Conservation (phyloP, 1,140 invertebrate species). For the Pseudomyrmex sp. region DNA sequence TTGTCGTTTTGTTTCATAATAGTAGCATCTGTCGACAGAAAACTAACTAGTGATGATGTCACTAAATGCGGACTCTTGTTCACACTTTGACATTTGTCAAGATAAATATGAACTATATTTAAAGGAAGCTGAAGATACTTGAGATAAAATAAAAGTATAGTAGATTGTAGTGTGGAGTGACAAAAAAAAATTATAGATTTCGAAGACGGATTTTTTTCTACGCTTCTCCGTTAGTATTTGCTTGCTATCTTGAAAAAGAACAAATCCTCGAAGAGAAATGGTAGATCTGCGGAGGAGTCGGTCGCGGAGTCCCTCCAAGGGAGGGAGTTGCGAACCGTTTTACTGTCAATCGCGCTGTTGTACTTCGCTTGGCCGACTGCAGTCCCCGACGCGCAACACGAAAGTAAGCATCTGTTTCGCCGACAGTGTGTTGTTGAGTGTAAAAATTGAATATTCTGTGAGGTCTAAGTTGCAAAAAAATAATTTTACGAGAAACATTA, state of each 20-base stretch:
- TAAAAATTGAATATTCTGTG: not conserved
- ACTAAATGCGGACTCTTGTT: not conserved
- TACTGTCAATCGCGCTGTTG: slow-evolving; percentile 64
- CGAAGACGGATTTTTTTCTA: not conserved
- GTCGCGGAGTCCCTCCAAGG: slow-evolving; percentile 32
- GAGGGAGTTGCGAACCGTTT: slow-evolving; percentile 58
- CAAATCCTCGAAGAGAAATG: slow-evolving; percentile 36
- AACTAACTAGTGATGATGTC: not conserved
- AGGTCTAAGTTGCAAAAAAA: not conserved
- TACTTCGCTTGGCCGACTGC: slow-evolving; percentile 38
- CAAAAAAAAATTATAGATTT: too few species aligned
- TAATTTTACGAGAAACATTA: not conserved
- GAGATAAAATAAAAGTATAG: slow-evolving; percentile 26
- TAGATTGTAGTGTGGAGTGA: not conserved
- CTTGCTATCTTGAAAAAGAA: not conserved
- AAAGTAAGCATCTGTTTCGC: slow-evolving; percentile 55
- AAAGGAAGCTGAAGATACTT: not conserved
- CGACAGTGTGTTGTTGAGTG: slow-evolving; percentile 14
- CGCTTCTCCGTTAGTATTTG: too few species aligned
- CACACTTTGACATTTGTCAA: not conserved
- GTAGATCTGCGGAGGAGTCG: slow-evolving; percentile 22
- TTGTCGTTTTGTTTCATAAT: not conserved
- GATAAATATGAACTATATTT: not conserved
- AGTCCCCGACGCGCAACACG: slow-evolving; percentile 66
- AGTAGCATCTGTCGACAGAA: not conserved